Evolutionary conservation across 2,797 vertebrate species (phyloP), one percentile per base, ranked within the genome.

Genomic region (Phaenicophaeus curvirostris): DNA sequence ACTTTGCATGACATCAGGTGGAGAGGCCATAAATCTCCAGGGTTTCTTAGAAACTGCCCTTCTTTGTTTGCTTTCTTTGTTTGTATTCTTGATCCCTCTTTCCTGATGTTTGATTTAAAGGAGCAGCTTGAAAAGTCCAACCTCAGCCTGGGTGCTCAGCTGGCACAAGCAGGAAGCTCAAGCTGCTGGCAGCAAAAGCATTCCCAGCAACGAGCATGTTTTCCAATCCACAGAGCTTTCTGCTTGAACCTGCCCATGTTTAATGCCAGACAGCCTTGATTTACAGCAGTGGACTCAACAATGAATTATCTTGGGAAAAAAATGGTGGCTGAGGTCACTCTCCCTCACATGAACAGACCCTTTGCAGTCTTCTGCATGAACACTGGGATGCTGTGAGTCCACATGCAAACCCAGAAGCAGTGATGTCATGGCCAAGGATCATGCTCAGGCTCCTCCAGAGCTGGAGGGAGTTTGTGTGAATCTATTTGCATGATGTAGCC

Each of bases 41-140:
- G 54, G 76, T 71, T 80, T 92, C 83, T 93, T 62, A 59, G 80
- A 76, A 86, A 82, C 63, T 85, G 87, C 46, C 30, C 54, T 61
- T 19, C 31, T 41, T 51, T 85, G 48, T 91, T 94, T 94, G 78
- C 62, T 90, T 53, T 53, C 65, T 79, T 57, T 10, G 1, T 84
- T 93, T 93, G 74, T 74, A 81, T 69, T 66, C 83, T 85, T 46
- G 39, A 75, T 50, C 23, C 42, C 62, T 65, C 74, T 73, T 71
- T 27, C 37, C 35, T 1, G 3, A 10, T 62, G 74, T 82, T 71
- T 94, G 89, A 58, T 51, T 91, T 90, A 76, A 87, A 95, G 88
- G 81, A 86, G 65, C 55, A 89, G 90, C 81, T 86, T 13, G 9
- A 69, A 57, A 84, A 84, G 83, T 81, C 66, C 53, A 89, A 81